Percentiles rank a stretch among this genome's conserved stretches.
Evolutionary conservation across 2,797 vertebrate species (phyloP).

Genomic region (Myotis pilosus): DNA sequence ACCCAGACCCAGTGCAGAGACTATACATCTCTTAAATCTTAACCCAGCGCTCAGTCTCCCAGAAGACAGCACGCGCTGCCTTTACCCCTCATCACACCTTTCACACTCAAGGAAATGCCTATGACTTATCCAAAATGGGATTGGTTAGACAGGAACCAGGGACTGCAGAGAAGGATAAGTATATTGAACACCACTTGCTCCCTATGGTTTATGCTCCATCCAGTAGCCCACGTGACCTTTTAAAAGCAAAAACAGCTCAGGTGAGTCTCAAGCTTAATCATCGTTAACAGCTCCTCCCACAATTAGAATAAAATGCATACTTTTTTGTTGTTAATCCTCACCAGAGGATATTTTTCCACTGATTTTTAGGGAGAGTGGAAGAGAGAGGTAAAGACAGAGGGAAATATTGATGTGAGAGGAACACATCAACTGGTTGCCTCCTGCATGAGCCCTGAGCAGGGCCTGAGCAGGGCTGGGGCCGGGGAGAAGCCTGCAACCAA

Average conservation of each 20-base stretch:
- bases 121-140: background rate
- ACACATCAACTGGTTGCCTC: too few relatives aligned
- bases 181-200: background rate
- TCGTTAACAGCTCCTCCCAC: background rate
- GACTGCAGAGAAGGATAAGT: too few relatives aligned
- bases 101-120: background rate
- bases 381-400: too few relatives aligned
- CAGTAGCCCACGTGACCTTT: background rate
- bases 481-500: too few relatives aligned
- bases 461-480: too few relatives aligned
- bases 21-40: background rate
- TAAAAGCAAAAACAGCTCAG: constrained; percentile 19
- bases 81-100: background rate
- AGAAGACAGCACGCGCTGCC: background rate
- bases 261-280: background rate
- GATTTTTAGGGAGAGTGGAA: too few relatives aligned
- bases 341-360: too few relatives aligned
- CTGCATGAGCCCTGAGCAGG: too few relatives aligned
- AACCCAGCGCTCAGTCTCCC: background rate
- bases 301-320: background rate
- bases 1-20: background rate
- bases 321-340: background rate
- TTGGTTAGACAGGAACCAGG: background rate
- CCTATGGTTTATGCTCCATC: background rate
- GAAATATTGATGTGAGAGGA: too few relatives aligned